Evolutionary conservation across 2,888 invertebrate genomes (phyloP), one percentile per base, ranked within the genome.

Genomic region (Choreutis nemorana): DNA sequence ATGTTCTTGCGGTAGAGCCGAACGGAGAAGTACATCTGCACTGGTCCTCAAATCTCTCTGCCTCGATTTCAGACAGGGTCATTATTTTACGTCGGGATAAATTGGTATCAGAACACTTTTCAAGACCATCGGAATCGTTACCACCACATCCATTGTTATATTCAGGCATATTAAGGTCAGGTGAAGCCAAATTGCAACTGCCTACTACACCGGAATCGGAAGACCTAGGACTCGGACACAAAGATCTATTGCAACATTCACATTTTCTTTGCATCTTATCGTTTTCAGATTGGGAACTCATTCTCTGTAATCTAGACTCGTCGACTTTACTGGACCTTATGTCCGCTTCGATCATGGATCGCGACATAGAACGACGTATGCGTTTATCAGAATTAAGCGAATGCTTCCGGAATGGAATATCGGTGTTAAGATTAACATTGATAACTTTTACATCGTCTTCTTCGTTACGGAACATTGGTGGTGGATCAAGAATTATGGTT

Each of bases 161-260:
- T 29, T 71, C 72, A 27, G 64, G 72, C 57, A 72, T 60, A 23
- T 72, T 67, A n/a, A 85, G 75, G 59, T 88, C 88, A 0, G 89
- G 88, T 1, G 89, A 87, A 3, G 88, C 83, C 35, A 89, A 75
- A 31, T 86, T 86, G 50, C 87, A 90, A 63, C 90, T 91, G 14
- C 91, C 92, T 1, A 90, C 92, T 70, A 93, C 89, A 13, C 93
- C 93, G 0, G 91, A 92, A 57, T 90, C 90, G 9, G 92, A 91
- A 4, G 88, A 89, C 37, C 89, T 77, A 0, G 87, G 87, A 60
- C 89, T 89, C 21, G 83, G 84, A 38, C 84, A 86, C 40, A 82
- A 60, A 0, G 84, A 85, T 42, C 81, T 77, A 42, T 83, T 82
- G 40, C 85, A 85, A 45, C 84, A 85, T 48, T 82, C 83, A 44